Conservation (phyloP, 2,888 invertebrate genomes). For the Ashinkailepas kermadecensis region DNA sequence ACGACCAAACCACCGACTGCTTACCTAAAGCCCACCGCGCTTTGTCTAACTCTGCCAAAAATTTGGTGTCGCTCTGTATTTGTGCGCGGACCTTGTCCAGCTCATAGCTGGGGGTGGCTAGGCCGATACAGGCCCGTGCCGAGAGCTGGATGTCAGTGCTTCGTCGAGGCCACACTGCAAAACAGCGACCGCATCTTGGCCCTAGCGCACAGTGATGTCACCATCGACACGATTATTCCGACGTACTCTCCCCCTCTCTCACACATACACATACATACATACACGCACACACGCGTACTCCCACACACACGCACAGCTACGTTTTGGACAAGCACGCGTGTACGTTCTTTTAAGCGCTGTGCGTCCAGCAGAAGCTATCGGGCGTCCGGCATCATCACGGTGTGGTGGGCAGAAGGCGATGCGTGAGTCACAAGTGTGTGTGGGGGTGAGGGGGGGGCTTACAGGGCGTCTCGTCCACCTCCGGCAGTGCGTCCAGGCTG, state of each 20-base stretch:
- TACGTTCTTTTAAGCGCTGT: too few relatives aligned
- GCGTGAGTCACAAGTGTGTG: background rate
- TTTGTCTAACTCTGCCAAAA: slow-evolving; percentile 82
- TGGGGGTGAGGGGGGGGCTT: slow-evolving; percentile 26
- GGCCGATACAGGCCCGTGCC: background rate
- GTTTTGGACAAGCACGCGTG: too few relatives aligned
- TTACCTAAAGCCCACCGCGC: slow-evolving; percentile 38
- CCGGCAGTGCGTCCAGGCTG: slow-evolving; percentile 31
- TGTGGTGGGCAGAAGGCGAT: too few relatives aligned
- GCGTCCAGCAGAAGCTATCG: too few relatives aligned
- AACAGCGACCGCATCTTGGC: background rate
- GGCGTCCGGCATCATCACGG: too few relatives aligned
- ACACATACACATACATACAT: too few relatives aligned
- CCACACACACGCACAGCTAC: too few relatives aligned
- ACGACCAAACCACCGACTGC: slow-evolving; percentile 1
- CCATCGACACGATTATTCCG: too few relatives aligned
- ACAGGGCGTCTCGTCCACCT: slow-evolving; percentile 31
- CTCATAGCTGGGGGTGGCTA: slow-evolving; percentile 45
- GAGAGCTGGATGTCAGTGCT: slow-evolving; percentile 24
- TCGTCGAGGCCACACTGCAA: slow-evolving; percentile 13
- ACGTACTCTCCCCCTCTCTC: too few relatives aligned
- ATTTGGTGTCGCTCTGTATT: slow-evolving; percentile 68
- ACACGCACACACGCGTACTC: too few relatives aligned
- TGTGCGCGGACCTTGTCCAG: slow-evolving; percentile 67
- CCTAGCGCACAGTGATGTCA: too few relatives aligned